phyloP scores from a whole-genome alignment of 2,888 invertebrate genomes.

The Venustoraphidia nigricollis region DNA sequence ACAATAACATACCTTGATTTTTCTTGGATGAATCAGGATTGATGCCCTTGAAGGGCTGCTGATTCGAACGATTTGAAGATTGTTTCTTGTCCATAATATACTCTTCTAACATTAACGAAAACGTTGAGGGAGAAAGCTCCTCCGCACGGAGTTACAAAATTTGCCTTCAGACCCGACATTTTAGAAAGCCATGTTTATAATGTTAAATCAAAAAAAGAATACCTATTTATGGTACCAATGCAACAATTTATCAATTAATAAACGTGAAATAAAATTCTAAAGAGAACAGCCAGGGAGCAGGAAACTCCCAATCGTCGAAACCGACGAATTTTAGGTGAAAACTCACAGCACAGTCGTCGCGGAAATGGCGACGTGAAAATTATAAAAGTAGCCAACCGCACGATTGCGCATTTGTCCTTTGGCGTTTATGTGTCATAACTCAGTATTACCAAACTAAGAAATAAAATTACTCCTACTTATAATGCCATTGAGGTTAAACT shows the following conservation, averaged over 20 bases:
- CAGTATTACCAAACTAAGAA: too few species aligned
- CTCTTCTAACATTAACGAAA: conserved; percentile 36
- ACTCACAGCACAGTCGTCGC: conserved; percentile 41
- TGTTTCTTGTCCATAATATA: conserved; percentile 65
- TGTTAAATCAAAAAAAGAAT: conserved; percentile 39
- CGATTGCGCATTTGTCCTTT: too few species aligned
- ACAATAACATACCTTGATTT: conserved; percentile 41
- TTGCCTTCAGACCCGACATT: conserved; percentile 58
- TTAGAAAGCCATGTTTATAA: conserved; percentile 67
- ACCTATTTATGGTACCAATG: conserved; percentile 6
- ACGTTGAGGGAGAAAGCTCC: conserved; percentile 42
- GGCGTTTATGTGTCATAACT: too few species aligned
- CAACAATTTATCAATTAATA: neutral
- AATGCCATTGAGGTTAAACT: too few species aligned
- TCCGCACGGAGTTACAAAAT: conserved; percentile 57
- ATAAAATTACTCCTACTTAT: too few species aligned
- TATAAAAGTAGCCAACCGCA: neutral
- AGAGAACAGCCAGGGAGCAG: conserved; percentile 39
- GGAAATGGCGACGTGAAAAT: conserved; percentile 51
- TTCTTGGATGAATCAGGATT: conserved; percentile 57
- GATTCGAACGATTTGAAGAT: conserved; percentile 38
- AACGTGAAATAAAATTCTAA: conserved; percentile 20
- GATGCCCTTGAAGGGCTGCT: conserved; percentile 52
- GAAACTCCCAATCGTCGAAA: conserved; percentile 49
- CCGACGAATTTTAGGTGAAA: conserved; percentile 41